A percentile compares a stretch with the other conserved stretches of the same genome.
Conservation (phyloP, 2,888 invertebrate genomes). For the Gibbula magus region DNA sequence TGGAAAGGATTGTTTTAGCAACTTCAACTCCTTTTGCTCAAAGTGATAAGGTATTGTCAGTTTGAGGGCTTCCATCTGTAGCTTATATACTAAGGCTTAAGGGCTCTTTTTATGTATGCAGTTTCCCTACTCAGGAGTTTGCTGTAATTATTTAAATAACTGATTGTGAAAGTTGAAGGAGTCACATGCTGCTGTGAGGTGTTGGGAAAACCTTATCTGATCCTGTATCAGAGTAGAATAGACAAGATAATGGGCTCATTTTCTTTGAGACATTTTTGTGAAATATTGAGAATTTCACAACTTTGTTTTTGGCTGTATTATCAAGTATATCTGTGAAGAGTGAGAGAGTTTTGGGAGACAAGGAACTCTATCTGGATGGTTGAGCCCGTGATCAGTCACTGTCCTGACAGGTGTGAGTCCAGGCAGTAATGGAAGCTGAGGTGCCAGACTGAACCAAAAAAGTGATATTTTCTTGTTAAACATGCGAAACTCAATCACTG, state of each 20-base stretch:
- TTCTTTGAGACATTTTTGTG: too few relatives aligned
- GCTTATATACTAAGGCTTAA: neutral
- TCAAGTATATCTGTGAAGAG: neutral
- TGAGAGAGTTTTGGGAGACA: too few relatives aligned
- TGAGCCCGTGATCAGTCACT: neutral
- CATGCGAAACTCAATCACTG: neutral
- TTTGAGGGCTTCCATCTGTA: neutral
- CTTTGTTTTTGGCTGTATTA: neutral
- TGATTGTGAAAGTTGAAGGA: neutral
- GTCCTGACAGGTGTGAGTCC: neutral
- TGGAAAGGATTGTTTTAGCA: slow-evolving; percentile 11
- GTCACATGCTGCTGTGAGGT: neutral
- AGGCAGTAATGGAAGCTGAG: neutral
- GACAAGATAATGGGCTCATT: too few relatives aligned
- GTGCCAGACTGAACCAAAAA: neutral
- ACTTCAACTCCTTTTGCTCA: neutral
- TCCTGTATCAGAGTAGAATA: neutral
- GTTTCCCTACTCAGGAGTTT: neutral
- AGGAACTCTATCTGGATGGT: too few relatives aligned
- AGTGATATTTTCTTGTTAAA: neutral
- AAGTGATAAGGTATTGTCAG: slow-evolving; percentile 7
- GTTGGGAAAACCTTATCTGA: neutral
- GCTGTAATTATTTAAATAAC: neutral
- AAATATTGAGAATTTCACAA: neutral
- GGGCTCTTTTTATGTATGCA: neutral